These are phyloP conservation scores for Sebastolobus alascanus DNA, from an alignment of 2,797 vertebrate species.

Conservation along the genomic window DNA sequence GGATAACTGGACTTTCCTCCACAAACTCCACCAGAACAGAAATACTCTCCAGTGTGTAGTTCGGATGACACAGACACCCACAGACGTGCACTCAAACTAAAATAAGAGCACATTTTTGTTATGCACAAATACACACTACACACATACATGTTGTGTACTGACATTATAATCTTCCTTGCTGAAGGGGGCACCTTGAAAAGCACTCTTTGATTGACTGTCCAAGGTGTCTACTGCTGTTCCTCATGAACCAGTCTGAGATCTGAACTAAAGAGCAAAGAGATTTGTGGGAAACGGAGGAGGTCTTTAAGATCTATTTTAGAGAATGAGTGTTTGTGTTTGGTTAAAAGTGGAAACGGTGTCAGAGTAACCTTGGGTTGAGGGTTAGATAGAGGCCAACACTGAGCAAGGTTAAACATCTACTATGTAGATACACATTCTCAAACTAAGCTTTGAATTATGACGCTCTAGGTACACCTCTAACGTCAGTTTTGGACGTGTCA, in stretches of 20 bases:
- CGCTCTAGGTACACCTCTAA: too few relatives aligned
- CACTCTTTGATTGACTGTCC: background rate
- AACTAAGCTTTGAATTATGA: too few relatives aligned
- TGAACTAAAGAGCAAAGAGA: constrained; percentile 17
- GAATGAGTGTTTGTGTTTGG: background rate
- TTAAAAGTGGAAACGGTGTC: background rate
- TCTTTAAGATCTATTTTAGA: constrained; percentile 12
- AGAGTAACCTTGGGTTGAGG: constrained; percentile 1
- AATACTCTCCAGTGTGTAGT: constrained; percentile 3
- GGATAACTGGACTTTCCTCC: constrained; percentile 31
- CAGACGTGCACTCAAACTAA: constrained; percentile 18
- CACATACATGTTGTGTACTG: constrained; percentile 22
- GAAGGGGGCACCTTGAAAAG: constrained; percentile 24
- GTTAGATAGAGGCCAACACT: constrained; percentile 15
- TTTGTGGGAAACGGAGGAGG: constrained; percentile 5
- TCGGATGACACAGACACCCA: constrained; percentile 17
- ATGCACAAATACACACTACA: constrained; percentile 16
- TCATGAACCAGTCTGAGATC: constrained; percentile 7
- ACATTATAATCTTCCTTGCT: constrained; percentile 44
- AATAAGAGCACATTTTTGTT: background rate
- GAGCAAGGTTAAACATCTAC: constrained; percentile 1
- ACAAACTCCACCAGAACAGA: constrained; percentile 13
- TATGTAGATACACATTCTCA: background rate
- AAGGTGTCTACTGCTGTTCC: constrained; percentile 15
- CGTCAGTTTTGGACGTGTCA: too few relatives aligned